phyloP scores from a whole-genome alignment of 1,140 invertebrate species.

The Zaprionus inermis region DNA sequence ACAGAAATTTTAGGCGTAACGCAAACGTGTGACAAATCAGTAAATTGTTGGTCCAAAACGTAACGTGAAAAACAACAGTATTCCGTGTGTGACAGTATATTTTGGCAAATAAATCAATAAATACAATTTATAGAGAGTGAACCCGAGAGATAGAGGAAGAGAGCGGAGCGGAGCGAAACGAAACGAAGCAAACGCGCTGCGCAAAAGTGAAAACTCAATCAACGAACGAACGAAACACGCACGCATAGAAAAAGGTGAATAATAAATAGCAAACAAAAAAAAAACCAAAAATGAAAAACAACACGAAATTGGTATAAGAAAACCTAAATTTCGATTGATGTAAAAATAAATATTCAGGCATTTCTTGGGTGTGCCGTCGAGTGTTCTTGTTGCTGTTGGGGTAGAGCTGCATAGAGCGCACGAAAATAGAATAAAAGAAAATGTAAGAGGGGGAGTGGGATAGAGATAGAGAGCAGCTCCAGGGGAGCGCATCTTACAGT shows the following conservation, averaged over 20 bases:
- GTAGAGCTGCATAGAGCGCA: constrained; percentile 19
- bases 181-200: constrained; percentile 54
- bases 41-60: constrained; percentile 36
- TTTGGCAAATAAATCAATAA: constrained; percentile 78
- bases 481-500: constrained; percentile 47
- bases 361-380: constrained; percentile 31
- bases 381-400: constrained; percentile 24
- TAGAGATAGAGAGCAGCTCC: constrained; percentile 40
- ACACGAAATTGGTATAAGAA: constrained; percentile 29
- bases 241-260: constrained; percentile 71
- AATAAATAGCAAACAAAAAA: constrained; percentile 42
- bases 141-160: constrained; percentile 25
- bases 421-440: constrained; percentile 50
- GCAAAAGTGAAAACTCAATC: constrained; percentile 73
- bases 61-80: constrained; percentile 54
- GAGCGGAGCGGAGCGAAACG: constrained; percentile 45
- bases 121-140: constrained; percentile 7
- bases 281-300: constrained; percentile 42
- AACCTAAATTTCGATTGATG: constrained; percentile 49
- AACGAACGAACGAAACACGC: constrained; percentile 53
- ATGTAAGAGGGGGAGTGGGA: not conserved
- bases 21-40: constrained; percentile 12
- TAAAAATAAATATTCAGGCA: constrained; percentile 49
- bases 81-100: constrained; percentile 55
- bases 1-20: constrained; percentile 23